phyloP scores from a whole-genome alignment of 1,140 invertebrate species.

The Parasteatoda tepidariorum region DNA sequence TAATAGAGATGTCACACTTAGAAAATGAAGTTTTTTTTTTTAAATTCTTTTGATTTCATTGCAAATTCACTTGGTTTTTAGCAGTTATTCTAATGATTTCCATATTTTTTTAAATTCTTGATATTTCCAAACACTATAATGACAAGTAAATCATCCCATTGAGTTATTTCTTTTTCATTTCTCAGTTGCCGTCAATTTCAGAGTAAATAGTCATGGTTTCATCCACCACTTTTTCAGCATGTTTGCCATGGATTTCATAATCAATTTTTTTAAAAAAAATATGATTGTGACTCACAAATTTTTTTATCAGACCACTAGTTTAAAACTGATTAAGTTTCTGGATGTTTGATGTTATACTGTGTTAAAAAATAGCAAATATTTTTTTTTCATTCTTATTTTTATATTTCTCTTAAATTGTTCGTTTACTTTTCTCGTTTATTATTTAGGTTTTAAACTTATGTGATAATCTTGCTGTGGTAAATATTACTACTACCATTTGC shows the following conservation, averaged over 20 bases:
- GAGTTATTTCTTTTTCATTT: too few species aligned
- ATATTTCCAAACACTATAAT: too few species aligned
- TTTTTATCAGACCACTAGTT: neutral
- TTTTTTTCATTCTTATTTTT: neutral
- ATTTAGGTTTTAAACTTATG: conserved; percentile 4
- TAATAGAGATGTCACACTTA: too few species aligned
- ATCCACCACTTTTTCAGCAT: too few species aligned
- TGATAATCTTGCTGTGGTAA: neutral
- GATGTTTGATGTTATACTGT: neutral
- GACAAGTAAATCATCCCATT: too few species aligned
- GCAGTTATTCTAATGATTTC: too few species aligned
- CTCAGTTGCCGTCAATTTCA: too few species aligned
- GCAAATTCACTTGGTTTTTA: too few species aligned
- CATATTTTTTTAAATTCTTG: too few species aligned
- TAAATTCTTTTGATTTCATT: too few species aligned
- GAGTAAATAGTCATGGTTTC: too few species aligned
- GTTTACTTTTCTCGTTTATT: neutral
- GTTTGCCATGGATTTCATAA: neutral
- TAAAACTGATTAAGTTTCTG: neutral
- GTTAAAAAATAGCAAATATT: neutral
- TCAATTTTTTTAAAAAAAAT: neutral
- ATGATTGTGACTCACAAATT: neutral
- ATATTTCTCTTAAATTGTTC: neutral
- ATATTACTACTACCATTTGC: neutral
- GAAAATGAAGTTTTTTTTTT: too few species aligned